These are phyloP conservation scores for Bicyclus anynana DNA, from an alignment of 1,140 invertebrate species.

Conservation along the genomic window DNA sequence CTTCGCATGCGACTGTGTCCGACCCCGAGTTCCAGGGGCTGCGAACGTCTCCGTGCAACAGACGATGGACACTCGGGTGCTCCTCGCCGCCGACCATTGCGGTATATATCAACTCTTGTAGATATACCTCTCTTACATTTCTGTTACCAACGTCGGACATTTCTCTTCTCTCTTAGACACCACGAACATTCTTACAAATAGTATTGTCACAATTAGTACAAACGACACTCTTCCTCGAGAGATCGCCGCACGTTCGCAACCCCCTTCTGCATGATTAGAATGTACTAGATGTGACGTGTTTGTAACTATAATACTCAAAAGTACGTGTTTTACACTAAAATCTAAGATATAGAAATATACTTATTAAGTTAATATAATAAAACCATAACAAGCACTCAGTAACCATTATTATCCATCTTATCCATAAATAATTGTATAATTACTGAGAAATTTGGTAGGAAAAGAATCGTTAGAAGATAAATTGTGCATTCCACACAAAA, in stretches of 20 bases:
- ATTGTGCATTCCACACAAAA: too few relatives aligned
- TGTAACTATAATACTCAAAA: slow-evolving; percentile 29
- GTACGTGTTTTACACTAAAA: neutral
- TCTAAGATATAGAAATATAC: neutral
- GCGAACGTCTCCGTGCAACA: slow-evolving; percentile 58
- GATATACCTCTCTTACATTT: slow-evolving; percentile 6
- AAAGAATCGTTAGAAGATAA: too few relatives aligned
- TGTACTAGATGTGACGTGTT: slow-evolving; percentile 63
- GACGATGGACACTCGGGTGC: slow-evolving; percentile 31
- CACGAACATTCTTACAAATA: neutral
- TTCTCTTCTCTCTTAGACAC: slow-evolving; percentile 9
- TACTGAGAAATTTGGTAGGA: too few relatives aligned
- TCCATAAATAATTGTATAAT: too few relatives aligned
- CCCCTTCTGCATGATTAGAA: slow-evolving; percentile 72
- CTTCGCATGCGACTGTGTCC: slow-evolving; percentile 76
- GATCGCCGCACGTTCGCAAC: slow-evolving; percentile 64
- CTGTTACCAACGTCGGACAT: slow-evolving; percentile 35
- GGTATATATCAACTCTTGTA: slow-evolving; percentile 51
- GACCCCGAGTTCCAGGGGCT: slow-evolving; percentile 68
- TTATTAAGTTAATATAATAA: too few relatives aligned
- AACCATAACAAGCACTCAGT: too few relatives aligned
- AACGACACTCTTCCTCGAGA: neutral
- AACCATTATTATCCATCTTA: too few relatives aligned
- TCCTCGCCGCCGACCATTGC: slow-evolving; percentile 42
- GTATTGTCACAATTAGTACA: neutral